Conservation (phyloP, 2,888 invertebrate species). For the Mylabris sibirica region DNA sequence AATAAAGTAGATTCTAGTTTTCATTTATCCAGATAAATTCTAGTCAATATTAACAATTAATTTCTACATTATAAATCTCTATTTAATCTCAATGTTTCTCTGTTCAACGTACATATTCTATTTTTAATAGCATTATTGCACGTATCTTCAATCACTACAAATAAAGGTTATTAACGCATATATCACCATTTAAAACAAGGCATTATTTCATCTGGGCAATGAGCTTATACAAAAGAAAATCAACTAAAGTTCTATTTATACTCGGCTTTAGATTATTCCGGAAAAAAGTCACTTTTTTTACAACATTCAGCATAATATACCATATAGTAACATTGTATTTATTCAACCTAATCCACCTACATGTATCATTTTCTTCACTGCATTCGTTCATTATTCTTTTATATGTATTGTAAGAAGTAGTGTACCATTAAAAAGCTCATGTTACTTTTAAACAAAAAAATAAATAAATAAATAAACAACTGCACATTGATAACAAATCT, state of each 20-base stretch:
- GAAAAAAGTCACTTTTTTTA: background rate
- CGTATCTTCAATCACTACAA: constrained; percentile 2
- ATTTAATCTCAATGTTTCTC: background rate
- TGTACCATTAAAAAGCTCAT: constrained; percentile 6
- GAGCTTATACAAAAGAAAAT: background rate
- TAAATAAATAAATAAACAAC: too few species aligned
- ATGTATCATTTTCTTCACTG: constrained; percentile 4
- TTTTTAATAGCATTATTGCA: background rate
- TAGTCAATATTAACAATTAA: constrained; percentile 4
- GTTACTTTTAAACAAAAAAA: background rate
- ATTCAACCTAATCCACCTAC: constrained; percentile 13
- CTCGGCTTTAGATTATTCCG: background rate
- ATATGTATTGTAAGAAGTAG: constrained; percentile 2
- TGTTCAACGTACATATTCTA: constrained; percentile 3
- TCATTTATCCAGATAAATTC: background rate
- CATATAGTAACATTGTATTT: background rate
- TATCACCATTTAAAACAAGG: constrained; percentile 6
- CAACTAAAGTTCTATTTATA: background rate
- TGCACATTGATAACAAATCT: background rate
- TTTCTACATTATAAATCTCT: background rate
- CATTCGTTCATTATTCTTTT: constrained; percentile 5
- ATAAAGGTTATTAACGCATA: background rate
- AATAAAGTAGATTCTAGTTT: background rate
- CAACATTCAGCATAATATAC: constrained; percentile 10
- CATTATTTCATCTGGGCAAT: constrained; percentile 7